Evolutionary conservation across 2,888 invertebrate species (phyloP).

Genomic region (Conomelus anceps): DNA sequence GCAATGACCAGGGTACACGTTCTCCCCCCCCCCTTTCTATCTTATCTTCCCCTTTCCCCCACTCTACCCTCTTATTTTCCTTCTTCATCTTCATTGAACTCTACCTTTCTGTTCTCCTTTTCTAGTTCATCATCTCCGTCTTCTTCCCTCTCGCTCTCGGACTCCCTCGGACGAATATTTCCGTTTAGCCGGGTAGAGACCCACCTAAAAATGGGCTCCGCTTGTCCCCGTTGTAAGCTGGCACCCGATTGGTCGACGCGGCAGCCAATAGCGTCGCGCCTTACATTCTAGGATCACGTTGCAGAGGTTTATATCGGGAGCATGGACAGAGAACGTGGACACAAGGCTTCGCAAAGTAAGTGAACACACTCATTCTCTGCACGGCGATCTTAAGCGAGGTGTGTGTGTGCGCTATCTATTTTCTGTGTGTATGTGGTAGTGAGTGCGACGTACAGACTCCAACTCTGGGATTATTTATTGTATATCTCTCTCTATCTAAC

Average conservation of each 20-base stretch:
- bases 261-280: conserved; percentile 45
- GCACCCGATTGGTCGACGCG: conserved; percentile 45
- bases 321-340: conserved; percentile 67
- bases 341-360: conserved; percentile 98
- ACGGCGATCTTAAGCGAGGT: not conserved
- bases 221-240: conserved; percentile 27
- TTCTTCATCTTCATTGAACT: not conserved
- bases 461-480: not conserved
- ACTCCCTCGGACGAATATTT: conserved; percentile 17
- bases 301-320: conserved; percentile 71
- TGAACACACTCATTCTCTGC: conserved; percentile 39
- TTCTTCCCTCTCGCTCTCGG: not conserved
- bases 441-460: not conserved
- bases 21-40: not conserved
- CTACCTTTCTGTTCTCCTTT: not conserved
- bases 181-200: conserved; percentile 18
- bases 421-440: not conserved
- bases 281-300: conserved; percentile 64
- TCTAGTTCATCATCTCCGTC: not conserved
- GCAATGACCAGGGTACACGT: not conserved
- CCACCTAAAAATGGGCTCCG: conserved; percentile 28
- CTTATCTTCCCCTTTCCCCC: not conserved
- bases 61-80: not conserved
- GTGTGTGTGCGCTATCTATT: not conserved
- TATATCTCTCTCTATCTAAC: not conserved